Conservation (phyloP, 1,140 invertebrate species). For the Drosophila sturtevanti region DNA sequence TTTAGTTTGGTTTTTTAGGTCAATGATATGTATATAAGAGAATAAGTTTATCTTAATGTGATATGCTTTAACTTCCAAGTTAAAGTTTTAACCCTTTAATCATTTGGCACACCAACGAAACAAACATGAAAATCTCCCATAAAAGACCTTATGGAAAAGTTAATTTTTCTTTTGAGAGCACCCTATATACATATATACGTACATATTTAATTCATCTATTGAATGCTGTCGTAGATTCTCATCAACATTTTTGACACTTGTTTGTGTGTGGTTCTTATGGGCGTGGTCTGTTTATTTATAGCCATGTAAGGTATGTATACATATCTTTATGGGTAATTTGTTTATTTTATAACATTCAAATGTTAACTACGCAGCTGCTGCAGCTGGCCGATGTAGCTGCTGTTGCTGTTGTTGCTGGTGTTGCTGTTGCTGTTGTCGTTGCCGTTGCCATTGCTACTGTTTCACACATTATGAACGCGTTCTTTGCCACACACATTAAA, state of each 20-base stretch:
- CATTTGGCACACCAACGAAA: too few species aligned
- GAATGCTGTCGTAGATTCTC: not conserved
- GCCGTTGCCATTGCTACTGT: constrained; percentile 21
- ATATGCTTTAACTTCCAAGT: too few species aligned
- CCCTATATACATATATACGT: not conserved
- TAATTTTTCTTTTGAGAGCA: not conserved
- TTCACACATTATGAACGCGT: constrained; percentile 69
- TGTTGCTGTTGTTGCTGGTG: constrained; percentile 6
- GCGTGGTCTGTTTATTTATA: constrained; percentile 2
- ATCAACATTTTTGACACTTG: constrained; percentile 26
- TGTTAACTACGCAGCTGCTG: constrained; percentile 15
- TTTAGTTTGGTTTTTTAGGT: not conserved
- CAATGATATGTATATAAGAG: not conserved
- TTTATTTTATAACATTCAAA: constrained; percentile 70
- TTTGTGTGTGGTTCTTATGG: not conserved
- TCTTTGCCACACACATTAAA: constrained; percentile 62
- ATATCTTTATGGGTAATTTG: constrained; percentile 63
- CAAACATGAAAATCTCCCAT: too few species aligned
- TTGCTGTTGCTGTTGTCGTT: constrained; percentile 25
- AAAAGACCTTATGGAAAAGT: too few species aligned
- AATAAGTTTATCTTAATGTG: not conserved
- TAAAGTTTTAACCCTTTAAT: too few species aligned
- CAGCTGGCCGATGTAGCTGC: not conserved
- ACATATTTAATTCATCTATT: not conserved
- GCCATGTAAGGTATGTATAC: constrained; percentile 1